These are phyloP conservation scores for Toxonevra muliebris DNA, from an alignment of 2,888 invertebrate genomes.

Conservation along the genomic window DNA sequence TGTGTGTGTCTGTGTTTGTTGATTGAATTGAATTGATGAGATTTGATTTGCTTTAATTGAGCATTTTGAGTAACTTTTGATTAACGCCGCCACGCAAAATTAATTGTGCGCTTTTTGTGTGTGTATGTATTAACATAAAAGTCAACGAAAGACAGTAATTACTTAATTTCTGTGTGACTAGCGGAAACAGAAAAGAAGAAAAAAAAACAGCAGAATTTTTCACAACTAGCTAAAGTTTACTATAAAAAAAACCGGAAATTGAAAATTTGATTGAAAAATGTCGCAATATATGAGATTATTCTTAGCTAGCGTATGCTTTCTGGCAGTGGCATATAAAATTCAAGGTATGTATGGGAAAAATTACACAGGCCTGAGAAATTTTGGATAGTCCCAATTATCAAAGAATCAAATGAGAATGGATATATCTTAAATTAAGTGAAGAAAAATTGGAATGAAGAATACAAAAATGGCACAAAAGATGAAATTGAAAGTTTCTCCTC, in stretches of 20 bases:
- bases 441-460: no score
- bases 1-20: no score
- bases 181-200: not conserved
- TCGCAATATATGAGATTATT: constrained; percentile 46
- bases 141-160: not conserved
- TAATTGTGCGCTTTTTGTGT: not conserved
- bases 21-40: no score
- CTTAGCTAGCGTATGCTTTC: constrained; percentile 46
- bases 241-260: not conserved
- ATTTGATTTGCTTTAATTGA: no score
- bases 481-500: no score
- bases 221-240: not conserved
- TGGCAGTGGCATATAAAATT: constrained; percentile 48
- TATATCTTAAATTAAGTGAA: no score
- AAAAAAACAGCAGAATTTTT: not conserved
- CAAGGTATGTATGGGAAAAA: constrained; percentile 41
- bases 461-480: no score
- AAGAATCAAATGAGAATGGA: no score
- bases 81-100: not conserved
- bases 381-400: no score
- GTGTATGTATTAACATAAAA: not conserved
- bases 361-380: no score
- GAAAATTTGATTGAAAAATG: constrained; percentile 39
- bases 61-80: no score
- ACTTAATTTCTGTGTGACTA: not conserved